Conservation (phyloP, 1,140 invertebrate genomes). For the Nymphalis io region DNA sequence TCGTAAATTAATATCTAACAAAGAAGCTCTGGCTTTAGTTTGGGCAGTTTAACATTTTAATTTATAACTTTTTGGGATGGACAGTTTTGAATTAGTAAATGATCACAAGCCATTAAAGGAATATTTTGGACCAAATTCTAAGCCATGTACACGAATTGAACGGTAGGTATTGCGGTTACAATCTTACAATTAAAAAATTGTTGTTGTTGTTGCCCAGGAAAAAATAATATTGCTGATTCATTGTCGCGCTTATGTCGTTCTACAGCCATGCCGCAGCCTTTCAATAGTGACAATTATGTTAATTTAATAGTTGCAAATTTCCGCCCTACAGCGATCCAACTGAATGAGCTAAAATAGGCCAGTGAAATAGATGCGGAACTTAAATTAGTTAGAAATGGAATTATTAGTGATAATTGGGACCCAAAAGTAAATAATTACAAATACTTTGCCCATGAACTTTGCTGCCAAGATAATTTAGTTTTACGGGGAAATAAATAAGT, state of each 20-base stretch:
- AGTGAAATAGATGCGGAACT: constrained; percentile 34
- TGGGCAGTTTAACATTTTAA: constrained; percentile 36
- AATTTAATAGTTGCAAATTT: neutral
- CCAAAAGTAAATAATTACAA: constrained; percentile 23
- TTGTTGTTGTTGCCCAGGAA: neutral
- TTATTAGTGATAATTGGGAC: neutral
- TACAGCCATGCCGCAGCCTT: neutral
- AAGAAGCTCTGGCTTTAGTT: constrained; percentile 49
- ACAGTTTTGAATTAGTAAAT: neutral
- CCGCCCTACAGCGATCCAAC: too few species aligned
- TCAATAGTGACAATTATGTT: constrained; percentile 4
- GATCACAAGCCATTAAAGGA: neutral
- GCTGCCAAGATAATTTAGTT: constrained; percentile 31
- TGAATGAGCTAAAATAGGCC: neutral
- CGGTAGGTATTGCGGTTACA: neutral
- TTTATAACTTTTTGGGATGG: constrained; percentile 12
- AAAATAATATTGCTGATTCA: neutral
- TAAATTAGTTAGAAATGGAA: constrained; percentile 15
- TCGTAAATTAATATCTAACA: too few species aligned
- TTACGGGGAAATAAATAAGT: constrained; percentile 46
- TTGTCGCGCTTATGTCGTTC: neutral
- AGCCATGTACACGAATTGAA: neutral
- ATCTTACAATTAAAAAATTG: neutral
- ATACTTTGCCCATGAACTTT: constrained; percentile 36
- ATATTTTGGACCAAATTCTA: neutral